Base-by-base conservation (phyloP, 2,113 vertebrate species). In the Embiotoca jacksoni region DNA sequence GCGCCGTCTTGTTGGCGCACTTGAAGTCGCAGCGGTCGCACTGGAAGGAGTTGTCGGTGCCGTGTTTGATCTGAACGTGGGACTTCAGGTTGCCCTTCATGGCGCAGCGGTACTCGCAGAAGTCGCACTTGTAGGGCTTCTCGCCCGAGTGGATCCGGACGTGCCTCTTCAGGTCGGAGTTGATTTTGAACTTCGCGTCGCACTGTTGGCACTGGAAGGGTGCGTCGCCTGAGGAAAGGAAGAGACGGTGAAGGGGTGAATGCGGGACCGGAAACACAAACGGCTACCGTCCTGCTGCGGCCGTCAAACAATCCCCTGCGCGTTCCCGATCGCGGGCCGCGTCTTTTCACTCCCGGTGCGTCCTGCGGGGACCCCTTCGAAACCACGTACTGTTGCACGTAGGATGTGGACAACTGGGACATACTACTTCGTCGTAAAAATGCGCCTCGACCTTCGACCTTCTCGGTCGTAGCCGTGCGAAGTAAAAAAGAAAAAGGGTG, bases 71-170 rank as follows among this genome's bases (percentile, higher is more conserved):
- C 77, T 97, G 96, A 61, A 98, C 77, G 91, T 99, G 98, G 0
- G 97, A 99, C 62, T 99, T 99, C 36, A 99, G 91, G 93, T 99
- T 99, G 39, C 97, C 97, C 60, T 99, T 99, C 97, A 99, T 99
- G 92, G 98, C 97, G 39, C 98, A 99, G 82, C 97, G 95, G 80
- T 99, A 98, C 0, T 97, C 95, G 2, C 98, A 99, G 57, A 97
- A 97, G 74, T 98, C 96, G 47, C 98, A 99, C 47, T 98, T 96
- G 94, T 97, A 99, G 0, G 98, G 98, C 75, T 99, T 99, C 87
- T 99, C 98, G 4, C 98, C 98, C 0, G 98, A 99, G 94, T 99
- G 98, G 65, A 98, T 97, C 8, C 96, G 96, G 88, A 96, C 87
- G 93, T 99, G 98, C 75, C 98, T 91, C 93, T 99, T 99, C 91